Conservation (phyloP, 2,113 vertebrate genomes). For the human (Homo sapiens) region DNA sequence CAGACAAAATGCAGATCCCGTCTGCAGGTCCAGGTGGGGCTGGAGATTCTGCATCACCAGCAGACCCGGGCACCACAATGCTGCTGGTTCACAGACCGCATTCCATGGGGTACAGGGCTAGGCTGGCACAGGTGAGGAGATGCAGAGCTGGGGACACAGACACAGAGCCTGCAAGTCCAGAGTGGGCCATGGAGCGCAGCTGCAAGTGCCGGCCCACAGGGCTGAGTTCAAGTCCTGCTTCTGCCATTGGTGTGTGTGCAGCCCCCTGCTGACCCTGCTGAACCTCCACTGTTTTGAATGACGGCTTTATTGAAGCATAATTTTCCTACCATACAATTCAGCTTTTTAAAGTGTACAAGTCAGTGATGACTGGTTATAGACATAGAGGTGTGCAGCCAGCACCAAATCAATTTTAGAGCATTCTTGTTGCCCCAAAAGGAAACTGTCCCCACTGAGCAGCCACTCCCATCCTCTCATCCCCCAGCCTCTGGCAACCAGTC, state of each 20-base stretch:
- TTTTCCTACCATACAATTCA: fast-evolving
- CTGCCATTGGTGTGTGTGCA: neutral
- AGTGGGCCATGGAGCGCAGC: too few relatives aligned
- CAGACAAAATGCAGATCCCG: neutral
- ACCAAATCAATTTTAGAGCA: neutral
- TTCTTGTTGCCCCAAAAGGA: neutral
- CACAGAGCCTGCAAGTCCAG: neutral
- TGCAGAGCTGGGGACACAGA: neutral
- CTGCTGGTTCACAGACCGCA: fast-evolving
- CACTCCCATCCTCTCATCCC: fast-evolving
- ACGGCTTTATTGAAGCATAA: neutral
- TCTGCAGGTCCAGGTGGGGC: neutral
- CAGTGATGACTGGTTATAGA: fast-evolving
- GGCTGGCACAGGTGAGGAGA: fast-evolving
- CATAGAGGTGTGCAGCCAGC: neutral
- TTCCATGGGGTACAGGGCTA: neutral
- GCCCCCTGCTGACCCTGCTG: fast-evolving
- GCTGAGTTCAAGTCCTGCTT: neutral
- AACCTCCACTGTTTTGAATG: neutral
- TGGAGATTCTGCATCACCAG: fast-evolving
- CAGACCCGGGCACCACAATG: fast-evolving
- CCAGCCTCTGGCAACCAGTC: too few relatives aligned
- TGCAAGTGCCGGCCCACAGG: neutral
- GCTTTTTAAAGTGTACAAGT: neutral
- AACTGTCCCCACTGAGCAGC: too few relatives aligned